These are phyloP conservation scores for Sclerodermus sp. DNA, from an alignment of 2,888 invertebrate species.

Conservation along the genomic window DNA sequence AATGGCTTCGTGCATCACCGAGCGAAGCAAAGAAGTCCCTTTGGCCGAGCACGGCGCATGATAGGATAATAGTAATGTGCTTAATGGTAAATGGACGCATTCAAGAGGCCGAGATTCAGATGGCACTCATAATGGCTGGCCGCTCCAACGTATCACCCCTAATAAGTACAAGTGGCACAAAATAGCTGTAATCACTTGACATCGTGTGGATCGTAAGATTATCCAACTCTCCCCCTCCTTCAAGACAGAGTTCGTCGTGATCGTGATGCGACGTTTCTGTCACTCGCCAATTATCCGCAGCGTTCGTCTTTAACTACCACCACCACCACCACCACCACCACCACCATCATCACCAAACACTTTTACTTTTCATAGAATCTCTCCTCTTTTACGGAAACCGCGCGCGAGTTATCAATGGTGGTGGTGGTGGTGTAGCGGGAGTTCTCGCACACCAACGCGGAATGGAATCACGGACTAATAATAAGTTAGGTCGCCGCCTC, in stretches of 20 bases:
- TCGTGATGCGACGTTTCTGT: background rate
- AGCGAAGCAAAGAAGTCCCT: slow-evolving; percentile 48
- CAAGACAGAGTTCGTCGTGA: slow-evolving; percentile 7
- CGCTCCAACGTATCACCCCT: slow-evolving; percentile 52
- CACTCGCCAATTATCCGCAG: too few relatives aligned
- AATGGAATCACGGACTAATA: slow-evolving; percentile 46
- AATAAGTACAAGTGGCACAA: slow-evolving; percentile 58
- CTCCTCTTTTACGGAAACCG: too few relatives aligned
- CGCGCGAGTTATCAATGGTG: too few relatives aligned
- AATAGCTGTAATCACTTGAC: slow-evolving; percentile 56
- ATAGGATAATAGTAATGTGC: slow-evolving; percentile 59
- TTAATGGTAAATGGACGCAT: slow-evolving; percentile 58
- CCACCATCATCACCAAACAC: too few relatives aligned
- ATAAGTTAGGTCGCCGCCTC: slow-evolving; percentile 36
- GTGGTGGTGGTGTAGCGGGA: too few relatives aligned
- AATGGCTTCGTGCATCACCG: slow-evolving; percentile 54
- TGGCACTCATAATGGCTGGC: slow-evolving; percentile 55
- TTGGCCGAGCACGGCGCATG: slow-evolving; percentile 45
- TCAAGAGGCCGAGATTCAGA: slow-evolving; percentile 56
- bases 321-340: too few relatives aligned
- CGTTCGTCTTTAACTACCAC: too few relatives aligned
- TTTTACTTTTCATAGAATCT: too few relatives aligned
- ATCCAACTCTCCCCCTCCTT: slow-evolving; percentile 28
- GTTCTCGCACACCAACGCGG: too few relatives aligned
- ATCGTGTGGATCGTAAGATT: slow-evolving; percentile 50